Evolutionary conservation across 2,888 invertebrate species (phyloP), one percentile per base, ranked within the genome.

Genomic region (Thera britannica): DNA sequence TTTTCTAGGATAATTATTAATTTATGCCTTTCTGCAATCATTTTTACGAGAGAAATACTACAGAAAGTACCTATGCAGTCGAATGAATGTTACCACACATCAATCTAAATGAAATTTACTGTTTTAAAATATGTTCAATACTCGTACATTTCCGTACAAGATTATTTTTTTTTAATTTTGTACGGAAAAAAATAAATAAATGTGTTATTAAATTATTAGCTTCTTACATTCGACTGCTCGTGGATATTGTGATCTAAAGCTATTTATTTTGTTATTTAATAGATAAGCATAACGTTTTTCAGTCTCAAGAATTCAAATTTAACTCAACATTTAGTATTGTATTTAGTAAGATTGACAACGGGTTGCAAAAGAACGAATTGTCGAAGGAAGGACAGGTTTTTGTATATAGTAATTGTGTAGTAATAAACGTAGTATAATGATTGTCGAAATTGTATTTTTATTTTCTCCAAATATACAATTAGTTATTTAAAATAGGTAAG

Each of bases 381-480:
- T 79, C 71, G 74, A 75, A 82, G 81, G 76, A 84, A 86, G 84
- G 83, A 83, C 81, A 83, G 79, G 79, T 78, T 81, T 86, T 88
- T 93, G 92, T 93, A 93, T 83, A 93, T 93, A 92, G 78, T 82
- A 80, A 79, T 79, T 81, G 79, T 84, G 85, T 90, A 90, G 87
- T 80, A 86, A 87, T 89, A 88, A 90, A 85, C 77, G 86, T 90
- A 90, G 90, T 86, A 85, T 88, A 88, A 92, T 90, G 90, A 90
- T 92, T 90, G 90, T 90, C 85, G 88, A 89, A 83, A 79, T 74
- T 65, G 51, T 23, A n/a, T 54, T 70, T 55, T 70, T 64, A 59
- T 64, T 66, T 48, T 44, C n/a, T 23, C 12, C 5, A 12, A 12
- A 35, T 8, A 34, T 38, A n/a, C n/a, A n/a, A 71, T 59, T 72